Evolutionary conservation across 2,888 invertebrate genomes (phyloP).

Genomic region (Acanthosepion esculentum): DNA sequence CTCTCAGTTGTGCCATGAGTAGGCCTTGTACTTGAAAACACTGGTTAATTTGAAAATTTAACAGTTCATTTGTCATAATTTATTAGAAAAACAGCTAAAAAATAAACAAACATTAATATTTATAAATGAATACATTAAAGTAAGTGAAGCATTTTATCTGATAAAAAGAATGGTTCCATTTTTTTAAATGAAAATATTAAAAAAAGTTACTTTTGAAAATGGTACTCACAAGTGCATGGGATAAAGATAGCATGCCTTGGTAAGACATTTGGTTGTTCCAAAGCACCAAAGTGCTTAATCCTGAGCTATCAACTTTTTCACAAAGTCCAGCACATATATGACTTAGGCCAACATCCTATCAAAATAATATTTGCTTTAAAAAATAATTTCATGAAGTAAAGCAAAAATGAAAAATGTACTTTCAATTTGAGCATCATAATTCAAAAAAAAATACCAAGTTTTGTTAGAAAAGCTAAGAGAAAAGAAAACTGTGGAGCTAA

Average conservation of each 20-base stretch:
- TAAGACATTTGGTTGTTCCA: constrained; percentile 91
- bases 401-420: background rate
- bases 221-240: constrained; percentile 81
- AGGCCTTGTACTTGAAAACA: too few species aligned
- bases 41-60: too few species aligned
- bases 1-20: too few species aligned
- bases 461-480: background rate
- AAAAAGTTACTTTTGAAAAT: background rate
- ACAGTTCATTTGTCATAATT: too few species aligned
- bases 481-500: too few species aligned
- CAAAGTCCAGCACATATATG: constrained; percentile 85
- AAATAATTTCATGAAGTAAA: background rate
- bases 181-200: too few species aligned
- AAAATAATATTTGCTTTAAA: constrained; percentile 46
- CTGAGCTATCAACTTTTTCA: constrained; percentile 79
- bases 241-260: constrained; percentile 82
- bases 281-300: constrained; percentile 81
- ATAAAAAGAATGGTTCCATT: background rate
- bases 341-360: constrained; percentile 83
- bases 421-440: background rate
- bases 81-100: too few species aligned
- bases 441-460: background rate
- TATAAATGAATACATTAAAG: background rate
- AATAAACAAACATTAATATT: too few species aligned
- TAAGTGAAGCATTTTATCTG: background rate